Conservation (phyloP, 2,797 vertebrate genomes). For the Sebastes alutus region DNA sequence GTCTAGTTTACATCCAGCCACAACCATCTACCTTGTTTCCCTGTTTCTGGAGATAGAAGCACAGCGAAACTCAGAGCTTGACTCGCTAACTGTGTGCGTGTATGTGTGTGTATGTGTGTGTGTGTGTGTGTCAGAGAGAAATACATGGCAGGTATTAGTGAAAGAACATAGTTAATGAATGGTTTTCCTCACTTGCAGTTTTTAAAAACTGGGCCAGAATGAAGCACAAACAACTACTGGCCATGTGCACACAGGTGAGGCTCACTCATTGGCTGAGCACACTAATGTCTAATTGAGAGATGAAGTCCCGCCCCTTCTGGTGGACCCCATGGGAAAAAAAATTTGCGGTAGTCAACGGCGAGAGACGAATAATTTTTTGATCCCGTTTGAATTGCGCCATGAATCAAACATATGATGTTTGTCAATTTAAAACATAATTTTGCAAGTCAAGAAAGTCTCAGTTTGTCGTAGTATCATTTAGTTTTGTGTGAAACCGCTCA, state of each 20-base stretch:
- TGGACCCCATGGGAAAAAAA: too few relatives aligned
- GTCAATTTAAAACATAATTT: too few relatives aligned
- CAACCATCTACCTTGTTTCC: slow-evolving; percentile 52
- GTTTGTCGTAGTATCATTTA: too few relatives aligned
- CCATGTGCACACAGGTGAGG: neutral
- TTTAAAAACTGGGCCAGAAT: neutral
- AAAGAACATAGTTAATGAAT: neutral
- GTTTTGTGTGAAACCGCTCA: too few relatives aligned
- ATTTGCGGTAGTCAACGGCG: too few relatives aligned
- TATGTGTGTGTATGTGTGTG: slow-evolving; percentile 22
- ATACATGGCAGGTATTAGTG: neutral
- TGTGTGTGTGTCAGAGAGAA: slow-evolving; percentile 5
- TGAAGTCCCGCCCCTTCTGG: too few relatives aligned
- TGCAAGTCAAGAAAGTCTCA: too few relatives aligned
- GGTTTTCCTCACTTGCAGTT: slow-evolving; percentile 3
- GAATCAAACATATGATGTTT: too few relatives aligned
- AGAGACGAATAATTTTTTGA: too few relatives aligned
- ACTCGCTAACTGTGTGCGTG: slow-evolving; percentile 18
- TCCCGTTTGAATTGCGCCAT: too few relatives aligned
- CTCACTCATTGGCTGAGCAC: slow-evolving; percentile 14
- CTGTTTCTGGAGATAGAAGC: slow-evolving; percentile 51
- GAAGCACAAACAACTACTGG: slow-evolving; percentile 33
- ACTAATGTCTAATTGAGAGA: neutral
- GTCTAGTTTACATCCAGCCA: slow-evolving; percentile 57
- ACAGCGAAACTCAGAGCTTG: slow-evolving; percentile 40